phyloP scores from a whole-genome alignment of 2,888 invertebrate species.

The Archips crataeganus region DNA sequence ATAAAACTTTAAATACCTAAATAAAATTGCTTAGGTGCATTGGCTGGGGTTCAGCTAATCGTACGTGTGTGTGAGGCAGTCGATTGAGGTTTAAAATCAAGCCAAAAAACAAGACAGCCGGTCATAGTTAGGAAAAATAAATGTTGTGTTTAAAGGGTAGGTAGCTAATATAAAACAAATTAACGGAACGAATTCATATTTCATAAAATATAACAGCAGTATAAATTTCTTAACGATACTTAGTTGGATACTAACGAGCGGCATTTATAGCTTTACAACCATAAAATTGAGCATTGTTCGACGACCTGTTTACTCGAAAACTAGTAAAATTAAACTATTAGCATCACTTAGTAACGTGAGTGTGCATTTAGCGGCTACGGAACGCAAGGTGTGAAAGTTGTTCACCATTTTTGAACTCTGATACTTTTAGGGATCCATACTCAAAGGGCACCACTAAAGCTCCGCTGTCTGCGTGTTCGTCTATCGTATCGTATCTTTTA shows the following conservation, averaged over 20 bases:
- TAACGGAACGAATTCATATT: conserved; percentile 26
- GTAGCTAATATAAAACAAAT: conserved; percentile 4
- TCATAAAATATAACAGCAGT: conserved; percentile 11
- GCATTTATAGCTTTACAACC: conserved; percentile 1
- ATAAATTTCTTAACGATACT: conserved; percentile 18
- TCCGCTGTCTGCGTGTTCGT: no score
- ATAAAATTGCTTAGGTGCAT: no score
- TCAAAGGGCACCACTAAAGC: no score
- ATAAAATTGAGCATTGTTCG: conserved; percentile 23
- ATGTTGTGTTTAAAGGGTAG: conserved; percentile 4
- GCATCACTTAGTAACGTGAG: conserved; percentile 42
- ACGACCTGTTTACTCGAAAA: conserved; percentile 28
- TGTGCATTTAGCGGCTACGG: conserved; percentile 43
- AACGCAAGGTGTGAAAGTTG: conserved; percentile 47
- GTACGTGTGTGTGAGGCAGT: no score
- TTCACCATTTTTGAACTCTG: conserved; percentile 33
- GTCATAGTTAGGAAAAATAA: neutral
- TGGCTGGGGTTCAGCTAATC: no score
- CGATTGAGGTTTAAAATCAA: no score
- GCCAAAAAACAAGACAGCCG: neutral
- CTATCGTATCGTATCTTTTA: no score
- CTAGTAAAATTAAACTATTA: conserved; percentile 40
- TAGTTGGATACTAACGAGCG: conserved; percentile 4
- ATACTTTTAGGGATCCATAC: neutral
- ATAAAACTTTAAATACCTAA: no score